Percentiles rank a stretch among this genome's conserved stretches.
Evolutionary conservation across 2,888 invertebrate species (phyloP).

Genomic region (Pristionchus arcanus): DNA sequence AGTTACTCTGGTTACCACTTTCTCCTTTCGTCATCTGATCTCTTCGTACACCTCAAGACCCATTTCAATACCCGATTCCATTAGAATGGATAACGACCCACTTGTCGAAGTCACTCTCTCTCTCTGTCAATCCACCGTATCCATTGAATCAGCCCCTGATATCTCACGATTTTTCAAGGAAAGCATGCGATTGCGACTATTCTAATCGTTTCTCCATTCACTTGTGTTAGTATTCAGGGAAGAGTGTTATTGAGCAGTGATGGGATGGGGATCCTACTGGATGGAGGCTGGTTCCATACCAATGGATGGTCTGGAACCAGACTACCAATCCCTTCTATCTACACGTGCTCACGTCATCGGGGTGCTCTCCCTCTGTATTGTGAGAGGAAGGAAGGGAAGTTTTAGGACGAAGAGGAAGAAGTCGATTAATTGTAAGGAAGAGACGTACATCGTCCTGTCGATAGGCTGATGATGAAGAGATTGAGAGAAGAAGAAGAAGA

Average conservation of each 20-base stretch:
- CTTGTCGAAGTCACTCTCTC: background rate
- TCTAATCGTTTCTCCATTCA: background rate
- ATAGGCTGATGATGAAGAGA: background rate
- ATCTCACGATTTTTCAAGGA: background rate
- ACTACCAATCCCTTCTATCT: background rate
- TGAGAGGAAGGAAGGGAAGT: background rate
- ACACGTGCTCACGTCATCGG: constrained; percentile 25
- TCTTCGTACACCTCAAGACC: background rate
- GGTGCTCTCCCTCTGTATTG: background rate
- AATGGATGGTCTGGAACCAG: background rate
- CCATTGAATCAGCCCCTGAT: background rate
- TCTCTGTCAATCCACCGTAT: background rate
- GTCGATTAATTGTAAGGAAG: constrained; percentile 39
- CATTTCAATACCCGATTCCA: background rate
- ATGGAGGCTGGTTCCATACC: background rate
- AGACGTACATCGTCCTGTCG: constrained; percentile 40
- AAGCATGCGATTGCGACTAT: background rate
- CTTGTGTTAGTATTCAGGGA: background rate
- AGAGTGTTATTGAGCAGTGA: background rate
- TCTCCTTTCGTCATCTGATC: background rate
- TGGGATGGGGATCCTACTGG: background rate
- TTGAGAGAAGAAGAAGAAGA: background rate
- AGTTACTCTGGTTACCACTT: background rate
- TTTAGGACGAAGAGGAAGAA: constrained; percentile 32
- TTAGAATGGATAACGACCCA: background rate